A percentile compares a stretch with the other conserved stretches of the same genome.
Conservation (phyloP, 2,888 invertebrate genomes). For the Drosophila prostipennis region DNA sequence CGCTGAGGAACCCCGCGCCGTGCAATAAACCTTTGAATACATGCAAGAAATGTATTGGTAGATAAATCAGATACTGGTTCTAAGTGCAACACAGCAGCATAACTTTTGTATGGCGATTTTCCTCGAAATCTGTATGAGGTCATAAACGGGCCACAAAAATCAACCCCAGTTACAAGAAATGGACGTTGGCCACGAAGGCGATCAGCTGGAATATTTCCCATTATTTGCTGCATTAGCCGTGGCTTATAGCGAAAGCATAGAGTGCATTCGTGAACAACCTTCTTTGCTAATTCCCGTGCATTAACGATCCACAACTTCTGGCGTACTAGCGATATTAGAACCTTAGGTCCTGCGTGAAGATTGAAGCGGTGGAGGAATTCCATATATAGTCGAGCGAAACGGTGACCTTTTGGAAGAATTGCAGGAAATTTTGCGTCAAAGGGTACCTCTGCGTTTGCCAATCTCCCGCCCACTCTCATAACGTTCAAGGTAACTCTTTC, state of each 20-base stretch:
- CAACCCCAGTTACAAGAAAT: neutral
- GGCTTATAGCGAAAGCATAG: neutral
- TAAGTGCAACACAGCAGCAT: neutral
- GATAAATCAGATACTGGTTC: neutral
- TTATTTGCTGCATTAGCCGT: neutral
- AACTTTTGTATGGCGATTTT: too few relatives aligned
- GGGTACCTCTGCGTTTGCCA: too few relatives aligned
- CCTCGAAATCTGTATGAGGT: neutral
- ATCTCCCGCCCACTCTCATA: too few relatives aligned
- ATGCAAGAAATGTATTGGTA: too few relatives aligned
- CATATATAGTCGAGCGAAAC: neutral
- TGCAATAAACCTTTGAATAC: too few relatives aligned
- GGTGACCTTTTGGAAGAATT: neutral
- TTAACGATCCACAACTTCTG: neutral
- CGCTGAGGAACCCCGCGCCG: too few relatives aligned
- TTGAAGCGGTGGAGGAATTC: neutral
- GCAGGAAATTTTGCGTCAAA: too few relatives aligned
- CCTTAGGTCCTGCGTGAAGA: neutral
- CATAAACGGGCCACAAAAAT: neutral
- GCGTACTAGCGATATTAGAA: neutral
- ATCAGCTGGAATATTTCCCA: neutral
- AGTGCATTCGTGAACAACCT: neutral
- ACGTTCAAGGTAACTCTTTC: too few relatives aligned
- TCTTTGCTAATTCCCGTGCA: too few relatives aligned
- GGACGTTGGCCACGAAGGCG: neutral